Conservation (phyloP, 2,797 vertebrate genomes). For the Hafferia zeledoni region DNA sequence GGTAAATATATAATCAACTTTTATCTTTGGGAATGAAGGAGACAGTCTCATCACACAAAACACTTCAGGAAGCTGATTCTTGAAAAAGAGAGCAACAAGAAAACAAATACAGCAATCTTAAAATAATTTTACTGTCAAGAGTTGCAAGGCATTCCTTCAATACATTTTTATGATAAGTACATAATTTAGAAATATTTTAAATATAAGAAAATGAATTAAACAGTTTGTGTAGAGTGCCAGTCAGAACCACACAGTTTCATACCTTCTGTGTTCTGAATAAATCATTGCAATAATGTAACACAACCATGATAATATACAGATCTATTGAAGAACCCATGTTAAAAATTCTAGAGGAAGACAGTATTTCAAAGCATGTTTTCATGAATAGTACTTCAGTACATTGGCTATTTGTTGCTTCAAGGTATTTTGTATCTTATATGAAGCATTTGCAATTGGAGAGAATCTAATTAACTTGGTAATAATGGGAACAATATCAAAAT, state of each 20-base stretch:
- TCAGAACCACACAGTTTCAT: not conserved
- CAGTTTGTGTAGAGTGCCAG: not conserved
- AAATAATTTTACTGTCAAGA: not conserved
- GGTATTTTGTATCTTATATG: not conserved
- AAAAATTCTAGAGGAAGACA: not conserved
- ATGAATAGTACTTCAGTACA: not conserved
- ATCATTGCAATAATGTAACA: not conserved
- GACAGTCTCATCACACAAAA: slow-evolving; percentile 90
- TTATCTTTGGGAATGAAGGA: slow-evolving; percentile 79
- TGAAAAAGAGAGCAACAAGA: slow-evolving; percentile 25
- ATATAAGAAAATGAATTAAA: not conserved
- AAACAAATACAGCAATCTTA: not conserved
- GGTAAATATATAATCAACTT: slow-evolving; percentile 82
- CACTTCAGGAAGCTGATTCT: slow-evolving; percentile 82
- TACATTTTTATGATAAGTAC: not conserved
- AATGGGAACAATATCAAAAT: not conserved
- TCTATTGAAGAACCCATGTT: not conserved
- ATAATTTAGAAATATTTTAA: not conserved
- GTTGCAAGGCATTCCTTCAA: not conserved
- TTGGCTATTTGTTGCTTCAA: not conserved
- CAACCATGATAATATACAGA: not conserved
- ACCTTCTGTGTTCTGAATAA: not conserved
- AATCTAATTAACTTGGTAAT: not conserved
- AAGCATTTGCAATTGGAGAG: not conserved
- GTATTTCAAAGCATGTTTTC: not conserved